A percentile compares a stretch with the other conserved stretches of the same genome.
phyloP scores from a whole-genome alignment of 2,113 vertebrate species.

The Poeciliopsis prolifica region DNA sequence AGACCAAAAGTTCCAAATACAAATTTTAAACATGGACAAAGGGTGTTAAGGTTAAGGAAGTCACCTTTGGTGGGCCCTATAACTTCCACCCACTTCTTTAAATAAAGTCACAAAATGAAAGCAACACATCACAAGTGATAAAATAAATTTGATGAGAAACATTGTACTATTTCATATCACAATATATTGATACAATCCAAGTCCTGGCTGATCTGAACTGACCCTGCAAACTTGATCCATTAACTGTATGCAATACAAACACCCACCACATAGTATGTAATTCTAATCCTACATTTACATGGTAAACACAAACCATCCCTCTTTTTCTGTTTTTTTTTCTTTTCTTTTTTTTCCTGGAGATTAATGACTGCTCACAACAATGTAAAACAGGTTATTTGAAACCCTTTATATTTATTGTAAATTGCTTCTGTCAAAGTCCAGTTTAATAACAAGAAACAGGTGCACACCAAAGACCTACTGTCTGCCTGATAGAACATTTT shows the following conservation, averaged over 20 bases:
- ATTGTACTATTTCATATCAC: background rate
- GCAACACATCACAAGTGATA: too few species aligned
- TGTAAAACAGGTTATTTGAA: constrained; percentile 17
- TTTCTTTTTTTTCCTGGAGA: background rate
- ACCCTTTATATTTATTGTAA: constrained; percentile 28
- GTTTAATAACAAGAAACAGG: constrained; percentile 22
- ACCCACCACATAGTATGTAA: background rate
- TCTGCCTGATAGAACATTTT: constrained; percentile 33
- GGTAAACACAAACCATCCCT: background rate
- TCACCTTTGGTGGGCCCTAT: background rate
- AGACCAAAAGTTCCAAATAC: background rate
- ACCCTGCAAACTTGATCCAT: background rate
- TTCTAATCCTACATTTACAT: background rate
- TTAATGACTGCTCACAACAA: constrained; percentile 13
- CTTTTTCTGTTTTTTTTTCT: background rate
- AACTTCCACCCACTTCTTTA: background rate
- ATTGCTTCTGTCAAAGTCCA: constrained; percentile 29
- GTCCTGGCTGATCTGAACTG: background rate
- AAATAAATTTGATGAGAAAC: background rate
- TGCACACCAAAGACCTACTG: constrained; percentile 21
- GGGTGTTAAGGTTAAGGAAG: background rate
- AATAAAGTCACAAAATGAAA: background rate
- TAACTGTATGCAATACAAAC: background rate
- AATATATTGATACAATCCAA: background rate
- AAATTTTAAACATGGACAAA: background rate